Percentiles rank a stretch among this genome's conserved stretches.
phyloP scores from a whole-genome alignment of 1,140 invertebrate species.

The Drosophila bocqueti region DNA sequence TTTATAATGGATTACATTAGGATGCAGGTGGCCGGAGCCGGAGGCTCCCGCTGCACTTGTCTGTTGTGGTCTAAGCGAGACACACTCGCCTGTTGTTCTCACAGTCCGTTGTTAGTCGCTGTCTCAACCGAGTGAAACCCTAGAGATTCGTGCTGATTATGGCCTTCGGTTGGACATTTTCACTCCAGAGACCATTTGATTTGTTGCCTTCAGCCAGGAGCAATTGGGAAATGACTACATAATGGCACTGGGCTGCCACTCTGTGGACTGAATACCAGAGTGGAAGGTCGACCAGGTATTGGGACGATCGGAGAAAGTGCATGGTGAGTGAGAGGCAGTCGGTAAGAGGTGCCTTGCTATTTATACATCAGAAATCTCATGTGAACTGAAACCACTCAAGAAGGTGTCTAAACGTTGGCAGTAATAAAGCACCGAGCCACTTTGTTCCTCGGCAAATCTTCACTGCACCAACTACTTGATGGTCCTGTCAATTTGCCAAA shows the following conservation, averaged over 20 bases:
- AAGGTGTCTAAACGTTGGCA: background rate
- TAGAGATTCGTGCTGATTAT: constrained; percentile 40
- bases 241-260: constrained; percentile 47
- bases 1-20: constrained; percentile 75
- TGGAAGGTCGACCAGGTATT: constrained; percentile 13
- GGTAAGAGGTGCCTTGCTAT: background rate
- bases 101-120: constrained; percentile 9
- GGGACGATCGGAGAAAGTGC: background rate
- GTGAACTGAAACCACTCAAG: constrained; percentile 3
- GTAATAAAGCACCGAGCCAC: background rate
- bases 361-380: constrained; percentile 1
- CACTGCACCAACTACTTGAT: constrained; percentile 4
- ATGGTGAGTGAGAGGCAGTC: background rate
- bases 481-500: constrained; percentile 14
- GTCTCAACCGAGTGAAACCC: constrained; percentile 9
- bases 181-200: constrained; percentile 68
- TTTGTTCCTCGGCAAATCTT: background rate
- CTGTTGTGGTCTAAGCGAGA: constrained; percentile 36
- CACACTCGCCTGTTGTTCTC: constrained; percentile 34
- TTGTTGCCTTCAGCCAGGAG: constrained; percentile 65
- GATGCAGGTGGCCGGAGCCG: constrained; percentile 49
- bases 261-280: constrained; percentile 21
- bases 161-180: constrained; percentile 56
- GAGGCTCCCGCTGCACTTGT: constrained; percentile 45
- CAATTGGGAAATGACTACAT: constrained; percentile 69